Percentiles rank a stretch among this genome's conserved stretches.
These are phyloP conservation scores for Xanthorhoe spadicearia DNA, from an alignment of 2,888 invertebrate genomes.

Conservation along the genomic window DNA sequence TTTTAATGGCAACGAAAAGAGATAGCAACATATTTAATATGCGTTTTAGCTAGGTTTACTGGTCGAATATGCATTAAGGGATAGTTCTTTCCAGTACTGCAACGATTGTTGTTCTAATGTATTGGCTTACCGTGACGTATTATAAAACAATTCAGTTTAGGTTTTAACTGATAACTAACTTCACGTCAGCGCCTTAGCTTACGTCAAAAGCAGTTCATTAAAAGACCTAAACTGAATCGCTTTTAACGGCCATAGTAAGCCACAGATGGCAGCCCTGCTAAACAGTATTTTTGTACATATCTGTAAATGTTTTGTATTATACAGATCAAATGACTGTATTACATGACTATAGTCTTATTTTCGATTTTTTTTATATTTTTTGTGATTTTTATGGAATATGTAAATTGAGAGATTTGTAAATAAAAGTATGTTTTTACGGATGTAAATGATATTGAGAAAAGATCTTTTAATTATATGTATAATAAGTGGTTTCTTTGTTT, in stretches of 20 bases:
- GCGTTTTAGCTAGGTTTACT: too few relatives aligned
- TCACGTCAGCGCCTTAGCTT: too few relatives aligned
- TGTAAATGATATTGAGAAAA: slow-evolving; percentile 75
- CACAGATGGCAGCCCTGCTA: slow-evolving; percentile 19
- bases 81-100: too few relatives aligned
- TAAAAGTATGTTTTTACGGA: slow-evolving; percentile 67
- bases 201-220: too few relatives aligned
- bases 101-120: too few relatives aligned
- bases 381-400: slow-evolving; percentile 66
- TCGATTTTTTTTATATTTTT: slow-evolving; percentile 61
- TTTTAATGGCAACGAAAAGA: too few relatives aligned
- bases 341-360: slow-evolving; percentile 41
- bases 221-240: too few relatives aligned
- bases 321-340: slow-evolving; percentile 50
- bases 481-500: slow-evolving; percentile 58
- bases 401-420: slow-evolving; percentile 67
- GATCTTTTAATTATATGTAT: slow-evolving; percentile 78
- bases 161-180: too few relatives aligned
- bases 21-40: too few relatives aligned
- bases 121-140: too few relatives aligned
- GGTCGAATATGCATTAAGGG: too few relatives aligned
- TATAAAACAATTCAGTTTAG: too few relatives aligned
- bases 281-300: slow-evolving; percentile 53
- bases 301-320: slow-evolving; percentile 47
- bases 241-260: background rate